A percentile compares a stretch with the other conserved stretches of the same genome.
Conservation (phyloP, 2,888 invertebrate genomes). For the Chrysolina americana region DNA sequence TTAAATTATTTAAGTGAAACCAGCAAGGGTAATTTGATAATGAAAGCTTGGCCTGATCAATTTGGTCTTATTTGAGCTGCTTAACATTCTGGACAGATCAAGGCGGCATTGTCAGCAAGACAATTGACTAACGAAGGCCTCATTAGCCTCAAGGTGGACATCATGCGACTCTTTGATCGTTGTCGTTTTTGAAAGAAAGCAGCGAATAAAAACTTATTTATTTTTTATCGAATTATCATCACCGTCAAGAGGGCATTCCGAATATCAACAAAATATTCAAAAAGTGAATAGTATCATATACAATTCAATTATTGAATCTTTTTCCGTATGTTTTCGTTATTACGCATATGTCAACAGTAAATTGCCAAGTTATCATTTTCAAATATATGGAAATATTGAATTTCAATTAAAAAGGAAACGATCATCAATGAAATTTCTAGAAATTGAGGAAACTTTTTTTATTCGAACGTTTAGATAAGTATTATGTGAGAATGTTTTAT, state of each 20-base stretch:
- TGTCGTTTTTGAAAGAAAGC: constrained; percentile 61
- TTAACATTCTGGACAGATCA: constrained; percentile 60
- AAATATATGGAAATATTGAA: too few species aligned
- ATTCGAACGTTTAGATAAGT: too few species aligned
- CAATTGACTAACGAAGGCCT: constrained; percentile 65
- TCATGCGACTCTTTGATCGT: constrained; percentile 56
- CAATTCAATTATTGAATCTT: too few species aligned
- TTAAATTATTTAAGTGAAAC: constrained; percentile 56
- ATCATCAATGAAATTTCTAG: too few species aligned
- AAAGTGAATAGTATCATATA: too few species aligned
- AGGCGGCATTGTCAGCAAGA: constrained; percentile 63
- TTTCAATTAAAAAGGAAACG: too few species aligned
- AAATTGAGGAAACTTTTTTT: too few species aligned
- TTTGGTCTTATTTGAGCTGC: constrained; percentile 53
- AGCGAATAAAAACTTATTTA: neutral
- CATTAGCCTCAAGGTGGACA: constrained; percentile 64
- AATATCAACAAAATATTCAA: neutral
- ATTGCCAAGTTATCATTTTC: too few species aligned
- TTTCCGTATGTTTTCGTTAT: too few species aligned
- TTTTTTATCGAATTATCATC: neutral
- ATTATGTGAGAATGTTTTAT: too few species aligned
- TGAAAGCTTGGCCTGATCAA: constrained; percentile 54
- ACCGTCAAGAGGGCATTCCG: neutral
- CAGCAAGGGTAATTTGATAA: constrained; percentile 57
- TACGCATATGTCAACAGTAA: too few species aligned